Percentiles rank a stretch among this genome's conserved stretches.
phyloP scores from a whole-genome alignment of 2,113 vertebrate species.

The Columbina picui region DNA sequence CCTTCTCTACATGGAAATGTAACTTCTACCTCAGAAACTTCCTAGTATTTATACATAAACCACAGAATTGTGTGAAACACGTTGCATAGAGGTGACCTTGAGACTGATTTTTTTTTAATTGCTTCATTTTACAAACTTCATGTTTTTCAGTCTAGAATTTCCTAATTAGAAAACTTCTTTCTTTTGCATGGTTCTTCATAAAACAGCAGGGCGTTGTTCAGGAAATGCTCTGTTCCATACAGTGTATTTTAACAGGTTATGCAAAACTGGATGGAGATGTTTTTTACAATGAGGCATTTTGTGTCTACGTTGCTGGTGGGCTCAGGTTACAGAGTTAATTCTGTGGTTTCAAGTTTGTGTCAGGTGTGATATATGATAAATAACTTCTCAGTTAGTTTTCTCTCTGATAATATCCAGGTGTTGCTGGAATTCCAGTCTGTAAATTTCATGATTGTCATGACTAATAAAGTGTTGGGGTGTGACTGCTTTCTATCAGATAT shows the following conservation, averaged over 20 bases:
- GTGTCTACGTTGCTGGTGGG: background rate
- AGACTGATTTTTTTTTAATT: background rate
- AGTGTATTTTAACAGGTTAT: background rate
- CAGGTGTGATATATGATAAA: background rate
- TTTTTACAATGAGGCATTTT: background rate
- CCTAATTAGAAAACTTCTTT: background rate
- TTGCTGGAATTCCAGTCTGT: background rate
- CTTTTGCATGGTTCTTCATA: background rate
- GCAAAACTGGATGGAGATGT: background rate
- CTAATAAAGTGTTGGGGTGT: background rate
- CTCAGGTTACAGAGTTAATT: conserved; percentile 17
- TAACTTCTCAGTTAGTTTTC: background rate
- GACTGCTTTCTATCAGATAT: background rate
- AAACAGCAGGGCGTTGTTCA: background rate
- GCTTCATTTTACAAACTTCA: background rate
- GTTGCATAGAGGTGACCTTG: background rate
- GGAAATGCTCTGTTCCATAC: background rate
- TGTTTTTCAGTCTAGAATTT: background rate
- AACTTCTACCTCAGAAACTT: background rate
- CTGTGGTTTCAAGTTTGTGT: conserved; percentile 6
- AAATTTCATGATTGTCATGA: background rate
- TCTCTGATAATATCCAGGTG: background rate
- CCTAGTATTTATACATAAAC: background rate
- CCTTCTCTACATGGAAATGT: background rate
- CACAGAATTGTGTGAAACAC: background rate